A percentile compares a stretch with the other conserved stretches of the same genome.
These are phyloP conservation scores for Tupaia chinensis DNA, from an alignment of 2,113 vertebrate species.

Conservation along the genomic window DNA sequence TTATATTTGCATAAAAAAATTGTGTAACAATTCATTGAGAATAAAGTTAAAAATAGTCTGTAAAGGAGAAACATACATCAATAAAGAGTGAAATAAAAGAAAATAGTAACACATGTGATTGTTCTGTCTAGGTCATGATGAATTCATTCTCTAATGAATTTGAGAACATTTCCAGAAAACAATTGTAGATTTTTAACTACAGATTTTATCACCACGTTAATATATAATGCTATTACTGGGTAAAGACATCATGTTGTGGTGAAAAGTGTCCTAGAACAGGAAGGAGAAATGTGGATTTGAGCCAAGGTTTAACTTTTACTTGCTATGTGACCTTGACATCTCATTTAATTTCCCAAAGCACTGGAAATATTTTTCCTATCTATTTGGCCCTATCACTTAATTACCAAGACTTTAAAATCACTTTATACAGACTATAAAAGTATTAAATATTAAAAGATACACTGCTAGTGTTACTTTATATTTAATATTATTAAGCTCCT, in stretches of 20 bases:
- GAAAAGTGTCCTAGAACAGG: not conserved
- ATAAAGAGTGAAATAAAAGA: not conserved
- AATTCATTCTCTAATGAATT: too few species aligned
- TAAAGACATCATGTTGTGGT: not conserved
- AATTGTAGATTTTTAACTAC: constrained; percentile 34
- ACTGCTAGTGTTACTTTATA: not conserved
- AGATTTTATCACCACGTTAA: constrained; percentile 66
- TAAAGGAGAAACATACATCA: not conserved
- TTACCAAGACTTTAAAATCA: too few species aligned
- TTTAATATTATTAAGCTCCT: not conserved
- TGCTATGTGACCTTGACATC: not conserved
- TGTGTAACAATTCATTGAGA: not conserved
- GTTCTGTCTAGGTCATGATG: not conserved
- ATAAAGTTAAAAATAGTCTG: not conserved
- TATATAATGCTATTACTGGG: constrained; percentile 34
- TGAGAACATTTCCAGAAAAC: constrained; percentile 43
- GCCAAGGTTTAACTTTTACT: constrained; percentile 13
- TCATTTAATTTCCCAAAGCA: constrained; percentile 31
- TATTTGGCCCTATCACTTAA: not conserved
- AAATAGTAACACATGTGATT: not conserved
- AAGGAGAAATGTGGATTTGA: not conserved
- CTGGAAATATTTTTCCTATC: constrained; percentile 1
- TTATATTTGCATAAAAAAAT: constrained; percentile 32
- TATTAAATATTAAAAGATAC: constrained; percentile 13
- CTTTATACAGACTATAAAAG: not conserved